Evolutionary conservation across 2,888 invertebrate species (phyloP), one percentile per base, ranked within the genome.

Genomic region (Ligdia adustata): DNA sequence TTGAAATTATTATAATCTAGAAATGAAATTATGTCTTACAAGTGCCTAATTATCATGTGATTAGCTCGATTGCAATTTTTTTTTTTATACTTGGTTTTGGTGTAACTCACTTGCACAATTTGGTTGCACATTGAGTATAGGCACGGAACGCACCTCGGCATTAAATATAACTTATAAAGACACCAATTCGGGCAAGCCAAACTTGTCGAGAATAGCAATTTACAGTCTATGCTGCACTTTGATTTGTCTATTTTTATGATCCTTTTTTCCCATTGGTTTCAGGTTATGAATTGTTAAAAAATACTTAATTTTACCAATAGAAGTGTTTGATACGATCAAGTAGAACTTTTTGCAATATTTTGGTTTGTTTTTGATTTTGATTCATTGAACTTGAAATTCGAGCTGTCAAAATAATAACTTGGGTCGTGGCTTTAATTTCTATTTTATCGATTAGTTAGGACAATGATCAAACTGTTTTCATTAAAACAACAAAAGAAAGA

Each of bases 401-500:
- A 69, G 63, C 77, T 82, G 86, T 88, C 87, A 86, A 85, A 86
- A 38, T 41, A 52, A 51, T 48, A 16, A 9, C n/a, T 9, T 27
- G 48, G 51, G 16, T 82, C 75, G 78, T 79, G 76, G 75, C 76
- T 75, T 73, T 74, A 75, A 75, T 72, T 77, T 74, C 69, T 72
- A 78, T 81, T 81, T 84, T 82, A 72, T 77, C 71, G 79, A 82
- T 80, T 80, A 82, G 80, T 76, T 85, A 89, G 81, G 83, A 90
- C 79, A 82, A 99, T 99, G 99, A 98, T 99, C 87, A 98, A 98
- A 93, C 93, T 99, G 91, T 99, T 99, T 93, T 98, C 98, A 66
- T 91, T 99, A 80, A 99, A 99, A 92, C 97, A 99, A 92, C 98
- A 98, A 91, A 98, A 98, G 92, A 98, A 98, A 92, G 98, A 98